Base-by-base conservation (phyloP, 2,888 invertebrate species). In the Hirtodrosophila histrioides region DNA sequence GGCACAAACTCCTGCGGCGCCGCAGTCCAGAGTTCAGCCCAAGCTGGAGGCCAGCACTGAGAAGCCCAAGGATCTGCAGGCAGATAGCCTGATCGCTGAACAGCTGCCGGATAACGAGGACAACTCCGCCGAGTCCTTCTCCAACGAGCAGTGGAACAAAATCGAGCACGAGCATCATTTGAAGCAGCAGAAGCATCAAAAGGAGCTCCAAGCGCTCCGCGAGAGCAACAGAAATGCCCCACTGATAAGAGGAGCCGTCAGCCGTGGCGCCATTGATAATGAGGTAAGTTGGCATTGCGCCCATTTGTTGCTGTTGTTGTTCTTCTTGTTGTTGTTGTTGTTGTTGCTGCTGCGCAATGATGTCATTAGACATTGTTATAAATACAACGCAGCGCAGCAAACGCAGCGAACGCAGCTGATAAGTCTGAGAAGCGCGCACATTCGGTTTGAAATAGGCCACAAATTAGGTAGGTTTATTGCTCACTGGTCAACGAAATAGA, bases 111-210 rank as follows among this genome's bases (percentile, higher is more conserved):
- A 60, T 10, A 50, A 60, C 0, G 48, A 63, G 5, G 69, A 69
- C n/a, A 66, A 69, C 10, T 39, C 90, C 62, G 68, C 90, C 46
- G 70, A 90, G 69, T 66, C 89, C 69, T 69, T 91, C 81, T 75
- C 92, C 76, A 74, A 91, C 69, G 86, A 92, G 68, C 73, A 91
- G 79, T 77, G 91, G 91, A 81, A 92, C 78, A 86, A 92, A 78
- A 88, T 91, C 78, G 89, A 92, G 76, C 89, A 92, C 75, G 88
- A 88, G 63, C 90, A 90, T 72, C 79, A 86, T 39, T 68, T 89
- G 54, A 80, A 75, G 56, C 87, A 89, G 61, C 80, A 87, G 62
- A 86, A 87, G 50, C 91, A 89, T 65, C 90, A 89, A 37, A 88
- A 82, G 57, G 90, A 89, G 17, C 49, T 89, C 24, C 68, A 85